These are phyloP conservation scores for Pseudorhombus dupliciocellatus DNA, from an alignment of 2,113 vertebrate species.

Conservation along the genomic window DNA sequence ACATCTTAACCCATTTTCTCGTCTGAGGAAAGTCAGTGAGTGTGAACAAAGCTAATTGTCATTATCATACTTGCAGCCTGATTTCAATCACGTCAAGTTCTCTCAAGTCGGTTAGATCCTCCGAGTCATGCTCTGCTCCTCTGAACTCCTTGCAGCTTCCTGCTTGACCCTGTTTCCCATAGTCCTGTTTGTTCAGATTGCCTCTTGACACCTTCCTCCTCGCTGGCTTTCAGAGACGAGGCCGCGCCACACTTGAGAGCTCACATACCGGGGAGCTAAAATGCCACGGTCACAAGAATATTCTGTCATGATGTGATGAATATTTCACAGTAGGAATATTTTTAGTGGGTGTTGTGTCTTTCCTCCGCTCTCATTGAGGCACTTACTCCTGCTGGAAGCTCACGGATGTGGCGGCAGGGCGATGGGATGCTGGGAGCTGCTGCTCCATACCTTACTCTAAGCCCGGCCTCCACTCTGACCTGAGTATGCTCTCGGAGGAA, in stretches of 20 bases:
- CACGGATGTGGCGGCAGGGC: slow-evolving; percentile 26
- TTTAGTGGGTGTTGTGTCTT: slow-evolving; percentile 64
- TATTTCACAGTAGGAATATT: slow-evolving; percentile 74
- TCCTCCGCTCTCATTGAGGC: slow-evolving; percentile 36
- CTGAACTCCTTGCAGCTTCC: slow-evolving; percentile 32
- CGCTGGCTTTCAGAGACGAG: slow-evolving; percentile 21
- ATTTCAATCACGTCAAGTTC: slow-evolving; percentile 17
- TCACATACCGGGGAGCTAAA: slow-evolving; percentile 51
- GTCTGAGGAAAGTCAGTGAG: background rate
- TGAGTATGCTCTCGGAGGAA: slow-evolving; percentile 25
- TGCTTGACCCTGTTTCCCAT: slow-evolving; percentile 49
- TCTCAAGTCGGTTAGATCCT: slow-evolving; percentile 20
- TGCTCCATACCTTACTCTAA: slow-evolving; percentile 28
- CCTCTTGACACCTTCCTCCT: slow-evolving; percentile 46
- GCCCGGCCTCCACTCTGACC: slow-evolving; percentile 34
- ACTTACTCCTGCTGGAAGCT: slow-evolving; percentile 51
- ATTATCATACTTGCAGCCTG: background rate
- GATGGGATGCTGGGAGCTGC: slow-evolving; percentile 4
- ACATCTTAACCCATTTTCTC: no score
- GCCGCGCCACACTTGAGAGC: slow-evolving; percentile 37
- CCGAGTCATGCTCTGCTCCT: slow-evolving; percentile 25
- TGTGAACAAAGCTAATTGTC: background rate
- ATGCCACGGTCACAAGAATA: slow-evolving; percentile 63
- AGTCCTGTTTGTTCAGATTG: slow-evolving; percentile 27
- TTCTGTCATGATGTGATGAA: slow-evolving; percentile 69